A percentile compares a stretch with the other conserved stretches of the same genome.
Evolutionary conservation across 2,797 vertebrate genomes (phyloP).

Genomic region (Siniperca obscura): DNA sequence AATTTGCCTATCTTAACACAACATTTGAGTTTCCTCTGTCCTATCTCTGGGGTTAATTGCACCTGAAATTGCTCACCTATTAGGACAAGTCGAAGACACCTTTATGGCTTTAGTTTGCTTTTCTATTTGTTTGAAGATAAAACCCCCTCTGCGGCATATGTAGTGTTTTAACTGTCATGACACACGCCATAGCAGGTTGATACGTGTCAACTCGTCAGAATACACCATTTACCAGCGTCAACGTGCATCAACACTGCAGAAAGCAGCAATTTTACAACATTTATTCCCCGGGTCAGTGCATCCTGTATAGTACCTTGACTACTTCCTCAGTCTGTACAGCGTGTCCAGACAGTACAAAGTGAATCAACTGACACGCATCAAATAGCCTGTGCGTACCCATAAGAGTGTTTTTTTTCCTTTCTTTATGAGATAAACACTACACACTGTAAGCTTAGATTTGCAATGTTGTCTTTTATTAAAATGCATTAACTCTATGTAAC

Average conservation of each 20-base stretch:
- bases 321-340: constrained; percentile 2
- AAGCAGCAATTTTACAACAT: constrained; percentile 11
- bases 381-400: background rate
- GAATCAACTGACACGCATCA: background rate
- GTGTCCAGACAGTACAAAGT: background rate
- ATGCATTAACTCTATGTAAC: background rate
- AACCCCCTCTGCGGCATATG: background rate
- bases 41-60: background rate
- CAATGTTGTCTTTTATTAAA: constrained; percentile 12
- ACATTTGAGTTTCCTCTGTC: background rate
- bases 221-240: background rate
- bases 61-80: background rate
- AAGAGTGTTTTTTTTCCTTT: background rate
- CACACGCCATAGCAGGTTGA: background rate
- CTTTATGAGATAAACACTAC: background rate
- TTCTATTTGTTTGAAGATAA: background rate
- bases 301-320: background rate
- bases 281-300: constrained; percentile 2
- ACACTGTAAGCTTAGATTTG: background rate
- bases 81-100: background rate
- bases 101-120: background rate
- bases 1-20: background rate
- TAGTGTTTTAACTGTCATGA: constrained; percentile 12
- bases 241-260: background rate
- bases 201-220: background rate